A percentile compares a stretch with the other conserved stretches of the same genome.
Evolutionary conservation across 2,113 vertebrate species (phyloP).

Genomic region (Mesoclemmys tuberculata): DNA sequence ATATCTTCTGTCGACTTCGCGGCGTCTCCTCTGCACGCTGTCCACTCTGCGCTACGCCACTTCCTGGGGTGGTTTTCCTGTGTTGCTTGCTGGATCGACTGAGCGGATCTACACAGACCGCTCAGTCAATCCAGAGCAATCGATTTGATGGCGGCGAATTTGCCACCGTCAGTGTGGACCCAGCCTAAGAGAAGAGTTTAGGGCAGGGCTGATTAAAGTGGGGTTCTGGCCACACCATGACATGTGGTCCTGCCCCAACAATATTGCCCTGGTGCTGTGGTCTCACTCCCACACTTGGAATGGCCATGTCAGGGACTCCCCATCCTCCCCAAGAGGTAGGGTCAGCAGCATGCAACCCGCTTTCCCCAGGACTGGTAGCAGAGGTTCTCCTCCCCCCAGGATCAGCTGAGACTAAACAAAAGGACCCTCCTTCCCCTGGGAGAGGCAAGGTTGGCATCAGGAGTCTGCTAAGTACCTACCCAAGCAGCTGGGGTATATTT

Average conservation of each 20-base stretch:
- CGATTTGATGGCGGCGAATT: no score
- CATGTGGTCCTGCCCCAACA: background rate
- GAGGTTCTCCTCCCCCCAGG: background rate
- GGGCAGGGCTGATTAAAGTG: background rate
- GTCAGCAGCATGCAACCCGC: background rate
- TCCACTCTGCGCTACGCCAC: no score
- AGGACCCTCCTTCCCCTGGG: rapidly evolving
- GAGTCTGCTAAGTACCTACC: background rate
- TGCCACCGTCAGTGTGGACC: no score
- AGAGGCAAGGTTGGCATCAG: background rate
- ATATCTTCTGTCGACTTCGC: no score
- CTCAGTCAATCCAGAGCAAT: no score
- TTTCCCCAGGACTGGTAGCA: background rate
- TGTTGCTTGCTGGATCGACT: no score
- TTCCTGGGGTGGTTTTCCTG: no score
- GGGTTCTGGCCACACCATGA: rapidly evolving
- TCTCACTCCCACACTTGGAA: background rate
- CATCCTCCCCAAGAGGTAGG: background rate
- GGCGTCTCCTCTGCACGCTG: no score
- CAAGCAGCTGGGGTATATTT: background rate
- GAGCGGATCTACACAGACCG: no score
- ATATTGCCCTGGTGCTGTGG: no score
- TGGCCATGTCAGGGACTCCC: background rate
- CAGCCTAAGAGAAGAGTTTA: background rate
- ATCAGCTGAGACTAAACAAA: background rate